A percentile compares a stretch with the other conserved stretches of the same genome.
Conservation (phyloP, 2,888 invertebrate genomes). For the Artemia sp. region DNA sequence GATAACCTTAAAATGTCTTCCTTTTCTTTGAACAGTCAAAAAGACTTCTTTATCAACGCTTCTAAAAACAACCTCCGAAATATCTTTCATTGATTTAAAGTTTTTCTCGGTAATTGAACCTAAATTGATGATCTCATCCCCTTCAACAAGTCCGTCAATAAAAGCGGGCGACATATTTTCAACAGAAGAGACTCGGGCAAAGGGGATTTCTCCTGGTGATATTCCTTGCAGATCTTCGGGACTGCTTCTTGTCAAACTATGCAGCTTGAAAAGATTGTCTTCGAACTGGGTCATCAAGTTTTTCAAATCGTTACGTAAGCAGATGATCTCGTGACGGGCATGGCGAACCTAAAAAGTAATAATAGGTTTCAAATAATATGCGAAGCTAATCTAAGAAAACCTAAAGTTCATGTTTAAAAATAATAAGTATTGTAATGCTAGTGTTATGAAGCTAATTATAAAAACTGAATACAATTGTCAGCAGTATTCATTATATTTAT, state of each 20-base stretch:
- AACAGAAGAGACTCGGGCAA: constrained; percentile 54
- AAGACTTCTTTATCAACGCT: constrained; percentile 29
- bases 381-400: too few relatives aligned
- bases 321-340: constrained; percentile 70
- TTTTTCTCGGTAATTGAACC: constrained; percentile 55
- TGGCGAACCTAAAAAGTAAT: constrained; percentile 44
- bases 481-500: too few relatives aligned
- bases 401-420: too few relatives aligned
- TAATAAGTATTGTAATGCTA: too few relatives aligned
- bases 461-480: too few relatives aligned
- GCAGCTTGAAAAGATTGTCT: constrained; percentile 47
- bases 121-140: constrained; percentile 56
- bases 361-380: too few relatives aligned
- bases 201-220: constrained; percentile 33
- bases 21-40: constrained; percentile 34
- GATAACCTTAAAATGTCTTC: constrained; percentile 37
- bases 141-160: constrained; percentile 50
- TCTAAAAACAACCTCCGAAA: constrained; percentile 46
- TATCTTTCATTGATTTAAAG: constrained; percentile 48
- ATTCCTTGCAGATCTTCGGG: constrained; percentile 20
- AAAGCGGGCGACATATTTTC: constrained; percentile 65
- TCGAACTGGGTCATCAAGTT: constrained; percentile 67
- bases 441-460: too few relatives aligned
- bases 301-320: constrained; percentile 77
- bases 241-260: constrained; percentile 34